A percentile compares a stretch with the other conserved stretches of the same genome.
Conservation (phyloP, 2,888 invertebrate genomes). For the Sinotaia quadrata region DNA sequence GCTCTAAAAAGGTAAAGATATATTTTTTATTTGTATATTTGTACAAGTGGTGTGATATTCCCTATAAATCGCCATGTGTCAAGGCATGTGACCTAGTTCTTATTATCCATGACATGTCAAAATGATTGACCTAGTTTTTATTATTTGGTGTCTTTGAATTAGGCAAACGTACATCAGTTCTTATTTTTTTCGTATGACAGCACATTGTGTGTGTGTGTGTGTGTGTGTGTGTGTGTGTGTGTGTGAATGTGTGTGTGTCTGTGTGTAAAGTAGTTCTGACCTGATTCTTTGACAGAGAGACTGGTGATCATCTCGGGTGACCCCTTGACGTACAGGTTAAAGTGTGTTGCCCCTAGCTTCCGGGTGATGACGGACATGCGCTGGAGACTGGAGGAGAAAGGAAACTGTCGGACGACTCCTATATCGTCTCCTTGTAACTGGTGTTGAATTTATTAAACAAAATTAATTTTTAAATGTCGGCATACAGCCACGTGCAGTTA, state of each 20-base stretch:
- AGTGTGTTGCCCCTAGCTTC: slow-evolving; percentile 81
- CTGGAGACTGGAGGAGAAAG: slow-evolving; percentile 87
- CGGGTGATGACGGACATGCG: slow-evolving; percentile 90
- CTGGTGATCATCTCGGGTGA: slow-evolving; percentile 92
- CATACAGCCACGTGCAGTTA: too few relatives aligned
- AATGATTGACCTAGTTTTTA: too few relatives aligned
- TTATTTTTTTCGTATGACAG: neutral
- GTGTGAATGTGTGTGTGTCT: neutral
- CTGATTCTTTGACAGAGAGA: slow-evolving; percentile 81
- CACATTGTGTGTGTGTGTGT: too few relatives aligned
- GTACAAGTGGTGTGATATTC: too few relatives aligned
- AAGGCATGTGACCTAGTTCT: slow-evolving; percentile 2
- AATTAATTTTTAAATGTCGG: too few relatives aligned
- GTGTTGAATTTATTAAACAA: too few relatives aligned
- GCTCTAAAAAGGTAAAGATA: too few relatives aligned
- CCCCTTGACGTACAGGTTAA: slow-evolving; percentile 86
- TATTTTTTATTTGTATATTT: too few relatives aligned
- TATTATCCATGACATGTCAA: too few relatives aligned
- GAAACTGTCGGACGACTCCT: slow-evolving; percentile 85
- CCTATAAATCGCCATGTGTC: too few relatives aligned
- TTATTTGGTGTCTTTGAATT: too few relatives aligned
- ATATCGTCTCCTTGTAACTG: slow-evolving; percentile 74
- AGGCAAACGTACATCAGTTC: neutral
- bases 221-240: neutral
- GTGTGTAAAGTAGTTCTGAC: slow-evolving; percentile 69